These are phyloP conservation scores for Champsocephalus gunnari DNA, from an alignment of 2,797 vertebrate genomes.

Conservation along the genomic window DNA sequence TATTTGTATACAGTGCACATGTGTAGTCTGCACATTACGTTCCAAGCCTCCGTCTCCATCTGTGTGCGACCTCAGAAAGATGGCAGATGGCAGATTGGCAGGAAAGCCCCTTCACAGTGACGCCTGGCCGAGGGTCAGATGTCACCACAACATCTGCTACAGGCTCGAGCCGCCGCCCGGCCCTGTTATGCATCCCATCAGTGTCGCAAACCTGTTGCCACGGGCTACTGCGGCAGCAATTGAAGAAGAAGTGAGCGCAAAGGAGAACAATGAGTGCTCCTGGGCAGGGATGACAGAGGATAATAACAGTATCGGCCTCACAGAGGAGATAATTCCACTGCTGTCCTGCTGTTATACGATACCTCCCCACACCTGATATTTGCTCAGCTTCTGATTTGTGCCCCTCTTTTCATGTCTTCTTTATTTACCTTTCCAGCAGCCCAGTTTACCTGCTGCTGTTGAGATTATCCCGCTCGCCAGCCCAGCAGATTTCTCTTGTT, in stretches of 20 bases:
- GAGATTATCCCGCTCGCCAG: conserved; percentile 55
- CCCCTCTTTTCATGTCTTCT: conserved; percentile 70
- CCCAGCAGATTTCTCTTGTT: conserved; percentile 71
- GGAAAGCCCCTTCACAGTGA: conserved; percentile 86
- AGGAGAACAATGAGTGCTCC: conserved; percentile 69
- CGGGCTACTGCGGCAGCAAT: conserved; percentile 68
- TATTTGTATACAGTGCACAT: conserved; percentile 72
- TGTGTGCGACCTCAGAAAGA: conserved; percentile 75
- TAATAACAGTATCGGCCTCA: conserved; percentile 78
- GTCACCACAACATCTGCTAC: conserved; percentile 93
- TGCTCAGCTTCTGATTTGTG: conserved; percentile 79
- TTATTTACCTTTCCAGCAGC: conserved; percentile 74
- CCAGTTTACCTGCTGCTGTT: conserved; percentile 75
- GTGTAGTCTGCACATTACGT: conserved; percentile 58
- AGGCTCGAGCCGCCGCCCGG: conserved; percentile 64
- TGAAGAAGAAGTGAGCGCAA: conserved; percentile 51
- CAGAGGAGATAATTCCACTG: conserved; percentile 65
- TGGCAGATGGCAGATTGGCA: conserved; percentile 94
- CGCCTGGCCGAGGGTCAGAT: conserved; percentile 91
- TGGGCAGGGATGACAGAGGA: conserved; percentile 69
- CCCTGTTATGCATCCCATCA: conserved; percentile 66
- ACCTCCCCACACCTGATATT: conserved; percentile 78
- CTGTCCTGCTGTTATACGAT: conserved; percentile 73
- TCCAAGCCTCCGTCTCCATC: conserved; percentile 52
- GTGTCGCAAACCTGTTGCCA: conserved; percentile 85